phyloP scores from a whole-genome alignment of 2,113 vertebrate species.

The Dicrurus megarhynchus region DNA sequence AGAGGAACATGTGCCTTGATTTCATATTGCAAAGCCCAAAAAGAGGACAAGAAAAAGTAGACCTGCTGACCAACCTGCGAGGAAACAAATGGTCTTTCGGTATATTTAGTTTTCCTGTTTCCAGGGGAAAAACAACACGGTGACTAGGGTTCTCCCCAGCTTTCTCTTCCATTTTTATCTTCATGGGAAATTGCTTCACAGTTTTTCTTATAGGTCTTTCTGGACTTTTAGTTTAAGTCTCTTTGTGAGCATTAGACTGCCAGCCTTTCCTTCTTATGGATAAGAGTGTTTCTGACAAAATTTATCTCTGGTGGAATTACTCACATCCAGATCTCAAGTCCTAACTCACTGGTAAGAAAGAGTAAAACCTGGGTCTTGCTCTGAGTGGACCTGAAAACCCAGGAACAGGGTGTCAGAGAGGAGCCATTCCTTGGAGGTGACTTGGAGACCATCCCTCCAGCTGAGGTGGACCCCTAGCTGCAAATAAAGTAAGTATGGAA shows the following conservation, averaged over 20 bases:
- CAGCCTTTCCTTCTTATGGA: neutral
- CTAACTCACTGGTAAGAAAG: neutral
- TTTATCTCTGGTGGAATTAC: neutral
- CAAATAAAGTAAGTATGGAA: neutral
- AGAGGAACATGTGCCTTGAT: neutral
- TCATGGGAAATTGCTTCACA: neutral
- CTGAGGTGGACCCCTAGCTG: neutral
- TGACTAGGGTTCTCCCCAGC: neutral
- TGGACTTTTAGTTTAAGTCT: neutral
- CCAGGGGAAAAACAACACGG: neutral
- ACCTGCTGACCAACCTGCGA: neutral
- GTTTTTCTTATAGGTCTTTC: neutral
- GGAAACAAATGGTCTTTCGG: neutral
- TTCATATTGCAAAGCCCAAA: neutral
- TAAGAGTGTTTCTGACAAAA: neutral
- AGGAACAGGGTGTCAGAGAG: neutral
- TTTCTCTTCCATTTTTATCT: neutral
- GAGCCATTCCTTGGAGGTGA: neutral
- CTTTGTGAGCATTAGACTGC: neutral
- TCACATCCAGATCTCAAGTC: neutral
- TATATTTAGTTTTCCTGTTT: neutral
- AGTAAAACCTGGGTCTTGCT: neutral
- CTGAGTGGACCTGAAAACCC: neutral
- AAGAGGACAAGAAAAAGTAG: neutral
- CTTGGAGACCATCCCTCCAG: neutral